phyloP scores from a whole-genome alignment of 2,797 vertebrate species.

The Apogon hyalosoma region DNA sequence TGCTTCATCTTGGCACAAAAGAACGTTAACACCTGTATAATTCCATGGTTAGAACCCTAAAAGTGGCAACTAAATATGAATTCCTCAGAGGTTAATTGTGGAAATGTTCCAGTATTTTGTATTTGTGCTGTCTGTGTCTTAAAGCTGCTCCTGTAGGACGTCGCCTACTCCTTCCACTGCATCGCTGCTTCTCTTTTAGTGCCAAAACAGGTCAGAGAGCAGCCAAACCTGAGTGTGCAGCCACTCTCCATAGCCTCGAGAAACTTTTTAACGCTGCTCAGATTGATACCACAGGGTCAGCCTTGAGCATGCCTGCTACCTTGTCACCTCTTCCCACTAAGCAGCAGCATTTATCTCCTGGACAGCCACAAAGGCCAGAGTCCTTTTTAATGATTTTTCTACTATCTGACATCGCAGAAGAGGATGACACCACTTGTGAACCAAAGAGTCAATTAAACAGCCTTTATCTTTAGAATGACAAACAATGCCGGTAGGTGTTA shows the following conservation, averaged over 20 bases:
- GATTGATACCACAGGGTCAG: conserved; percentile 45
- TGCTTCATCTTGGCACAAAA: neutral
- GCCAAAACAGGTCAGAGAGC: conserved; percentile 24
- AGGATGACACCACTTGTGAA: conserved; percentile 50
- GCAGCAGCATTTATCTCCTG: conserved; percentile 55
- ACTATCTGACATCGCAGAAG: conserved; percentile 54
- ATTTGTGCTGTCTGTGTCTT: conserved; percentile 1
- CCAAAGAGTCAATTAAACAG: conserved; percentile 62
- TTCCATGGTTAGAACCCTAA: neutral
- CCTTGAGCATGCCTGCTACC: conserved; percentile 36
- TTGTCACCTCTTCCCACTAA: conserved; percentile 50
- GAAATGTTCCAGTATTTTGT: neutral
- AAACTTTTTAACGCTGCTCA: conserved; percentile 41
- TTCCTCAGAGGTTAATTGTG: neutral
- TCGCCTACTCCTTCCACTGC: conserved; percentile 3
- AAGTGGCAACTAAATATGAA: neutral
- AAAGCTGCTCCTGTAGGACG: neutral
- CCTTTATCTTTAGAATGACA: conserved; percentile 45
- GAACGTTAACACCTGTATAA: neutral
- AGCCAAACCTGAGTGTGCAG: conserved; percentile 14
- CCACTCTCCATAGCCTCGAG: conserved; percentile 10
- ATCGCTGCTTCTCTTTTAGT: conserved; percentile 13
- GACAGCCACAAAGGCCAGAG: conserved; percentile 43
- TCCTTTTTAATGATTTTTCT: conserved; percentile 61
- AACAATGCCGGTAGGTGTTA: conserved; percentile 32